Conservation (phyloP, 2,888 invertebrate genomes). For the Leptura quadrifasciata region DNA sequence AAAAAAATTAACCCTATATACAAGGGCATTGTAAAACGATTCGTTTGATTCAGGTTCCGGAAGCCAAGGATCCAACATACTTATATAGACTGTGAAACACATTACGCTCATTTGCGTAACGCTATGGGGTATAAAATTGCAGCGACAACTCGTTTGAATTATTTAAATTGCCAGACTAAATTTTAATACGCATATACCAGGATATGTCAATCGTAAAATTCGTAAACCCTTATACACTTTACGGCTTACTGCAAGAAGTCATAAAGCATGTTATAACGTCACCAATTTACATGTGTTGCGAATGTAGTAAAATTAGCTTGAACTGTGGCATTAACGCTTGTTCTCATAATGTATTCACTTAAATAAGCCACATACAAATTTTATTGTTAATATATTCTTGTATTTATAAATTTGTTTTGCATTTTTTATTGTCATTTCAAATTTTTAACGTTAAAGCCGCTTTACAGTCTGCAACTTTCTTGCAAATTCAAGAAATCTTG, state of each 20-base stretch:
- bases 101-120: no score
- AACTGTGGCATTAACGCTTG: neutral
- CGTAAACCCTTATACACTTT: neutral
- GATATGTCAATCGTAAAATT: neutral
- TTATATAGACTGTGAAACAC: no score
- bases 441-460: no score
- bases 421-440: neutral
- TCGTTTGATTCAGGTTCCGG: no score
- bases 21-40: no score
- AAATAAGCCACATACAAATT: neutral
- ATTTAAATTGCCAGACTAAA: neutral
- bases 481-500: no score
- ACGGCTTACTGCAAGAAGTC: neutral
- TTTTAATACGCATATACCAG: neutral
- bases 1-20: no score
- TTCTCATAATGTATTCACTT: neutral
- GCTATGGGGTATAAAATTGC: no score
- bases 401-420: no score
- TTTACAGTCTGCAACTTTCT: no score
- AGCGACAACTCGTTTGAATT: neutral
- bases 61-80: no score
- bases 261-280: neutral
- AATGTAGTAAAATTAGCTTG: neutral
- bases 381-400: neutral
- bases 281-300: conserved; percentile 1